Conservation (phyloP, 2,888 invertebrate species). For the Syritta pipiens region DNA sequence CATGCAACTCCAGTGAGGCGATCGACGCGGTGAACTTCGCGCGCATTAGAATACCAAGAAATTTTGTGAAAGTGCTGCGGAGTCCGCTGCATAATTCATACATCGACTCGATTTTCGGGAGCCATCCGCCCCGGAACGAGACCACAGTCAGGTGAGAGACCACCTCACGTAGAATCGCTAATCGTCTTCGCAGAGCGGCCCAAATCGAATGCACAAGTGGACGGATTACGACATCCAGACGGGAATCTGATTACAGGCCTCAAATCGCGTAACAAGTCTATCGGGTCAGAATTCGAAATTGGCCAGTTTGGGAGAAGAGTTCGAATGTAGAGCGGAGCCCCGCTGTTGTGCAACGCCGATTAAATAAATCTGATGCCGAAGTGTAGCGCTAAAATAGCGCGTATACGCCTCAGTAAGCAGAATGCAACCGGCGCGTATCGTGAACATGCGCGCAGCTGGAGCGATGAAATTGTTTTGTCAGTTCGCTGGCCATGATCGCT, state of each 20-base stretch:
- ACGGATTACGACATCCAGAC: constrained; percentile 37
- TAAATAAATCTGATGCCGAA: constrained; percentile 15
- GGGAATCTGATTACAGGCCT: constrained; percentile 28
- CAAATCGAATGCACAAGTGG: constrained; percentile 19
- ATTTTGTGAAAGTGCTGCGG: constrained; percentile 58
- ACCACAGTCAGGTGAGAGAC: constrained; percentile 8
- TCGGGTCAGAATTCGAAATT: constrained; percentile 59
- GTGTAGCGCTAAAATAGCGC: constrained; percentile 55
- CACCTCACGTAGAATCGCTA: constrained; percentile 45
- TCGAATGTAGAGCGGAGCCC: constrained; percentile 32
- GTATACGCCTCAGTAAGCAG: constrained; percentile 62
- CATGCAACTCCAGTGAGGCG: constrained; percentile 46
- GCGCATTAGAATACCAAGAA: constrained; percentile 62
- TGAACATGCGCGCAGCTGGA: constrained; percentile 34
- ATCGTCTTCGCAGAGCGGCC: constrained; percentile 31
- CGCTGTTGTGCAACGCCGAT: constrained; percentile 16
- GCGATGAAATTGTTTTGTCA: constrained; percentile 42
- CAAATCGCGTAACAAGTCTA: constrained; percentile 25
- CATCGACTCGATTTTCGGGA: constrained; percentile 20
- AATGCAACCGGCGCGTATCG: constrained; percentile 32
- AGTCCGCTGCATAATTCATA: constrained; percentile 63
- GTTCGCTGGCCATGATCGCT: constrained; percentile 34
- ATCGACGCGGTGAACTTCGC: constrained; percentile 41
- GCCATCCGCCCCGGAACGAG: constrained; percentile 39
- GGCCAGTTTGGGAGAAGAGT: constrained; percentile 16